phyloP scores from a whole-genome alignment of 2,113 vertebrate species.

The Acrocephalus arundinaceus region DNA sequence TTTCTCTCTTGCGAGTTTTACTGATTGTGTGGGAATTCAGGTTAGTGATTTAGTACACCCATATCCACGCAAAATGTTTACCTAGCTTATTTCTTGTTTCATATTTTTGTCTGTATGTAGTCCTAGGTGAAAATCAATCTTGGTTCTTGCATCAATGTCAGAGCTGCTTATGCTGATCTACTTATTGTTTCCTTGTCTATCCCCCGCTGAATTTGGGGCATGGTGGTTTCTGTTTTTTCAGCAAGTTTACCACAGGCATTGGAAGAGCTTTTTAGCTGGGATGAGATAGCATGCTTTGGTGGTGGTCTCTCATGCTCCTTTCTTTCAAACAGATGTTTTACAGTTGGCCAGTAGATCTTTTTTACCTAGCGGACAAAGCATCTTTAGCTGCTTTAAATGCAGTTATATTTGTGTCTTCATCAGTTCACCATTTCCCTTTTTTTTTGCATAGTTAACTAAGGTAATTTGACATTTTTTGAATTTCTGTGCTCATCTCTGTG shows the following conservation, averaged over 20 bases:
- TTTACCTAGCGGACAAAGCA: neutral
- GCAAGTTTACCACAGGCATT: neutral
- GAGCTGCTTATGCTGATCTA: neutral
- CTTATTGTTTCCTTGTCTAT: neutral
- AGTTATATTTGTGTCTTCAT: neutral
- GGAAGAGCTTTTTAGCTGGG: neutral
- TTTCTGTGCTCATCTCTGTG: neutral
- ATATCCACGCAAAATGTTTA: neutral
- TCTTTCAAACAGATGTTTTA: neutral
- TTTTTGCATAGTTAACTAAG: neutral
- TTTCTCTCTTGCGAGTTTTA: neutral
- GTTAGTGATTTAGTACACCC: neutral
- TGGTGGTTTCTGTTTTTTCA: neutral
- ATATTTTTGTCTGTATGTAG: neutral
- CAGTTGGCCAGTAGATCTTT: neutral
- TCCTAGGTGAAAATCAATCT: neutral
- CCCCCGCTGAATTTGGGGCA: neutral
- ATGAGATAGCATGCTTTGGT: neutral
- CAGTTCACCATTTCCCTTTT: neutral
- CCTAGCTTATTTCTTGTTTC: neutral
- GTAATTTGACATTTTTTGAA: neutral
- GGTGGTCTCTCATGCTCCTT: neutral
- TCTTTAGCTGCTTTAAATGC: neutral
- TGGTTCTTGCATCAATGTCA: neutral
- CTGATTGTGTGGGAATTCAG: neutral